phyloP scores from a whole-genome alignment of 2,113 vertebrate genomes.

The Lycocorax pyrrhopterus region DNA sequence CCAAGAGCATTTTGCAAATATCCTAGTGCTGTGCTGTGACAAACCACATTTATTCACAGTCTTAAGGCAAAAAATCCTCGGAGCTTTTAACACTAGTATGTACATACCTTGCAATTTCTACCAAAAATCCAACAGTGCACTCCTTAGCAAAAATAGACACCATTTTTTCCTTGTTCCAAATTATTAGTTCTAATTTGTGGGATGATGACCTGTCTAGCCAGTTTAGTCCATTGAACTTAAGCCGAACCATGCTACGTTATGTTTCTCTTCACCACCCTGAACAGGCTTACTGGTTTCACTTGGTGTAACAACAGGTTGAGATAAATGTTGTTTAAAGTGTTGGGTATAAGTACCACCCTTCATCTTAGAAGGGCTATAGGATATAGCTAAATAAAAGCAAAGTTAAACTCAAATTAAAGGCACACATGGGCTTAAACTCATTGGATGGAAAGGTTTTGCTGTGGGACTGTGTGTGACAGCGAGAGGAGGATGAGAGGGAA shows the following conservation, averaged over 20 bases:
- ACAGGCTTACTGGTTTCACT: neutral
- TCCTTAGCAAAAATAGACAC: neutral
- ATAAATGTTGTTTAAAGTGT: neutral
- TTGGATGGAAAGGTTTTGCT: neutral
- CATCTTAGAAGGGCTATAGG: neutral
- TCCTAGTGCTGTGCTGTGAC: neutral
- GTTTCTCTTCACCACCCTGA: neutral
- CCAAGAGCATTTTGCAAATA: neutral
- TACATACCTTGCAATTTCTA: neutral
- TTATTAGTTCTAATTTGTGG: neutral
- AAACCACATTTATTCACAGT: neutral
- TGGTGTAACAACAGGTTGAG: neutral
- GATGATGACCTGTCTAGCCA: neutral
- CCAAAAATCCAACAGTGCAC: neutral
- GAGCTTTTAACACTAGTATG: neutral
- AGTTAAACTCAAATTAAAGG: neutral
- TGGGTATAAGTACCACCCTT: neutral
- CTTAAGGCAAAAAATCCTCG: neutral
- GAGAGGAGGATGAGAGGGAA: neutral
- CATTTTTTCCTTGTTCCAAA: neutral
- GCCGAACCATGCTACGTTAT: neutral
- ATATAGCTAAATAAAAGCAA: neutral
- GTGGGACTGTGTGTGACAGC: neutral
- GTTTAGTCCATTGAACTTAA: neutral
- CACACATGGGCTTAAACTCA: neutral